phyloP scores from a whole-genome alignment of 1,140 invertebrate species.

The Pogonognathellus flavescens region DNA sequence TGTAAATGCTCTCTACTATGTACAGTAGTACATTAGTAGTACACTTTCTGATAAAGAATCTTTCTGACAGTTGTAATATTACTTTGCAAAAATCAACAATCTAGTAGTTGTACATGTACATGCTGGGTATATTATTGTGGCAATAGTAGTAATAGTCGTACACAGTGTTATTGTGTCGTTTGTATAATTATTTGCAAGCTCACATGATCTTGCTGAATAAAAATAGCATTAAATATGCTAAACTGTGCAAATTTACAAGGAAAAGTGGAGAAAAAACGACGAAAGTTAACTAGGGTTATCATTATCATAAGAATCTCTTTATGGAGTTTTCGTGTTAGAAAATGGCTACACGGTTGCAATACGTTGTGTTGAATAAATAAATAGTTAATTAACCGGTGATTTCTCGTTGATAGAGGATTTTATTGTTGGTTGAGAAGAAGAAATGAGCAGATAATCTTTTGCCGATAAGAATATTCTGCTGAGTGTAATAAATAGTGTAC shows the following conservation, averaged over 20 bases:
- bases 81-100: conserved; percentile 22
- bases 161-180: too few species aligned
- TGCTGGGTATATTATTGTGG: neutral
- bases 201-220: too few species aligned
- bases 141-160: too few species aligned
- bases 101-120: neutral
- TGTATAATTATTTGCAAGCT: too few species aligned
- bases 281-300: neutral
- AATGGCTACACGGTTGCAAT: conserved; percentile 9
- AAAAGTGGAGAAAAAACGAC: conserved; percentile 17
- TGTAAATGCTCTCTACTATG: neutral
- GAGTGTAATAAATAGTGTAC: too few species aligned
- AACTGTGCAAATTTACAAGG: neutral
- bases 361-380: conserved; percentile 14
- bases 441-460: neutral
- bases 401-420: conserved; percentile 29
- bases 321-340: neutral
- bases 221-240: neutral
- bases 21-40: neutral
- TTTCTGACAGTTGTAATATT: too few species aligned
- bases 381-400: conserved; percentile 22
- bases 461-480: too few species aligned
- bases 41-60: neutral
- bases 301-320: conserved; percentile 17
- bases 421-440: neutral